phyloP scores from a whole-genome alignment of 2,888 invertebrate genomes.

The Vesta saturnalis region DNA sequence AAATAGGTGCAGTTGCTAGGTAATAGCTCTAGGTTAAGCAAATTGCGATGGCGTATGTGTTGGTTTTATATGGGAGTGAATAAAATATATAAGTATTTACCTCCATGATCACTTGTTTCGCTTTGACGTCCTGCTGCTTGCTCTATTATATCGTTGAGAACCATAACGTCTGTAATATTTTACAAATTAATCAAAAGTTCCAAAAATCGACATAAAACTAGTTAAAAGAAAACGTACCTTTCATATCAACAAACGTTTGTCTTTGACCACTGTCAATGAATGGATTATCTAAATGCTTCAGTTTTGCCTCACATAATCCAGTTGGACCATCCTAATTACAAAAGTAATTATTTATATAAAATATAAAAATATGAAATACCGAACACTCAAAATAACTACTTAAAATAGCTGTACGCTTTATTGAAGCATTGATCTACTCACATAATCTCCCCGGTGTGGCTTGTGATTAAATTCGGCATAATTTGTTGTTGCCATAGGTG shows the following conservation, averaged over 20 bases:
- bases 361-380: background rate
- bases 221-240: constrained; percentile 58
- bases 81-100: constrained; percentile 67
- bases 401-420: too few relatives aligned
- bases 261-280: constrained; percentile 89
- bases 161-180: constrained; percentile 87
- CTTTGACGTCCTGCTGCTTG: constrained; percentile 92
- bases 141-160: constrained; percentile 95
- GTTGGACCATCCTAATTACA: constrained; percentile 78
- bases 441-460: constrained; percentile 76
- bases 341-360: constrained; percentile 4
- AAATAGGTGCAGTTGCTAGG: constrained; percentile 34
- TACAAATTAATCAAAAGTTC: background rate
- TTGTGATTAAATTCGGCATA: constrained; percentile 72
- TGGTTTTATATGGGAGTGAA: constrained; percentile 39
- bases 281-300: constrained; percentile 90
- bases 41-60: constrained; percentile 63
- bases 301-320: constrained; percentile 84
- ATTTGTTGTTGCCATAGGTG: constrained; percentile 66
- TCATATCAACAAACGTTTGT: constrained; percentile 93
- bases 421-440: constrained; percentile 64
- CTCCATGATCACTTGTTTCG: constrained; percentile 86
- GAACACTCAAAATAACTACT: too few relatives aligned
- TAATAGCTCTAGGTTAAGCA: constrained; percentile 51
- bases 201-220: background rate